phyloP scores from a whole-genome alignment of 2,888 invertebrate species.

The Poecilus cupreus region DNA sequence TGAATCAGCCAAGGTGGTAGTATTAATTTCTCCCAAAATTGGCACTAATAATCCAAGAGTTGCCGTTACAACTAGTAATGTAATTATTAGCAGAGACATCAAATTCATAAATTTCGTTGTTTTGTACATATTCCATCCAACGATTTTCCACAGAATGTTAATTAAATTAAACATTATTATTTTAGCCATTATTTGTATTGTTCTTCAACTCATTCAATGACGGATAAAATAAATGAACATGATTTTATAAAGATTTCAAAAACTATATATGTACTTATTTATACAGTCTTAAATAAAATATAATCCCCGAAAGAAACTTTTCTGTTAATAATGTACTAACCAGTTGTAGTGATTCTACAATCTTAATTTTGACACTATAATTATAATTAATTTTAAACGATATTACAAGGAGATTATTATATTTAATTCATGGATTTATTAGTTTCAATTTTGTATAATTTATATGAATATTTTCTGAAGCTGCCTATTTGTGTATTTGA shows the following conservation, averaged over 20 bases:
- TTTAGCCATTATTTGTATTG: background rate
- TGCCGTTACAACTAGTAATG: background rate
- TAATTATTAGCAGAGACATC: background rate
- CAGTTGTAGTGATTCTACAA: no score
- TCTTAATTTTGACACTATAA: conserved; percentile 8
- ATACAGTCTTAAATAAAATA: background rate
- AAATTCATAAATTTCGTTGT: background rate
- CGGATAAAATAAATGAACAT: background rate
- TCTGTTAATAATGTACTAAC: background rate
- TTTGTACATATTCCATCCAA: conserved; percentile 28
- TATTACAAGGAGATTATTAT: no score
- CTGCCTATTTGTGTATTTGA: no score
- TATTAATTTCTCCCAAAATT: background rate
- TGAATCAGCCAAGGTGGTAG: conserved; percentile 3
- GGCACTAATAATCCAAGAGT: conserved; percentile 1
- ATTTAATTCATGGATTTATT: no score
- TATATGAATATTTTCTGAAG: no score
- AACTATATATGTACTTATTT: background rate
- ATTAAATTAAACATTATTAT: conserved; percentile 4
- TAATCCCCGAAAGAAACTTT: background rate
- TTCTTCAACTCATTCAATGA: no score
- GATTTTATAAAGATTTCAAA: background rate
- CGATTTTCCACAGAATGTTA: background rate
- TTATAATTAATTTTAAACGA: background rate
- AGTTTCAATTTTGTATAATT: no score